Evolutionary conservation across 2,888 invertebrate species (phyloP).

Genomic region (Spicauda simplicius): DNA sequence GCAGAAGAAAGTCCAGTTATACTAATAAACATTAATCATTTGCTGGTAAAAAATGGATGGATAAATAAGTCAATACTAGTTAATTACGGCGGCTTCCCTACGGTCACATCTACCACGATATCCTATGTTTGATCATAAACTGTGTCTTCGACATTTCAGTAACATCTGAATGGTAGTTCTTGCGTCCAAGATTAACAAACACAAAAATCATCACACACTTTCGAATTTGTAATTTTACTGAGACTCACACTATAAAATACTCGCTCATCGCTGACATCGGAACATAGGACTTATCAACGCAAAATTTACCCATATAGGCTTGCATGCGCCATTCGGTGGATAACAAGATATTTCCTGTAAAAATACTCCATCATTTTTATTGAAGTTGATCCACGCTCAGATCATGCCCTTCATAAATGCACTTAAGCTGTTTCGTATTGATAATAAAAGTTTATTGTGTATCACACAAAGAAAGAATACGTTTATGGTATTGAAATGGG

Average conservation of each 20-base stretch:
- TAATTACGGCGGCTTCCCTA: too few relatives aligned
- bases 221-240: too few relatives aligned
- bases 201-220: too few relatives aligned
- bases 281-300: not conserved
- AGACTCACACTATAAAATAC: not conserved
- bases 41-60: too few relatives aligned
- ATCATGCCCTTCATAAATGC: constrained; percentile 14
- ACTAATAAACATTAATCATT: too few relatives aligned
- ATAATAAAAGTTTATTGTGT: constrained; percentile 44
- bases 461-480: constrained; percentile 42
- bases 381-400: not conserved
- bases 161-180: too few relatives aligned
- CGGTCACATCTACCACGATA: too few relatives aligned
- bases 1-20: too few relatives aligned
- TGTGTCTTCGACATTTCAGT: too few relatives aligned
- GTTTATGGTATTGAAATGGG: constrained; percentile 45
- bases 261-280: not conserved
- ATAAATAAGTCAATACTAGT: too few relatives aligned
- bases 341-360: constrained; percentile 32
- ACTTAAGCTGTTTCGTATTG: constrained; percentile 26
- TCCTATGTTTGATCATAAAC: too few relatives aligned
- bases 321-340: constrained; percentile 18
- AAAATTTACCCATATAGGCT: constrained; percentile 16
- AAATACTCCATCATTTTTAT: constrained; percentile 28
- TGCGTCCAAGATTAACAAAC: too few relatives aligned